phyloP scores from a whole-genome alignment of 2,113 vertebrate species.

The Panthera uncia region DNA sequence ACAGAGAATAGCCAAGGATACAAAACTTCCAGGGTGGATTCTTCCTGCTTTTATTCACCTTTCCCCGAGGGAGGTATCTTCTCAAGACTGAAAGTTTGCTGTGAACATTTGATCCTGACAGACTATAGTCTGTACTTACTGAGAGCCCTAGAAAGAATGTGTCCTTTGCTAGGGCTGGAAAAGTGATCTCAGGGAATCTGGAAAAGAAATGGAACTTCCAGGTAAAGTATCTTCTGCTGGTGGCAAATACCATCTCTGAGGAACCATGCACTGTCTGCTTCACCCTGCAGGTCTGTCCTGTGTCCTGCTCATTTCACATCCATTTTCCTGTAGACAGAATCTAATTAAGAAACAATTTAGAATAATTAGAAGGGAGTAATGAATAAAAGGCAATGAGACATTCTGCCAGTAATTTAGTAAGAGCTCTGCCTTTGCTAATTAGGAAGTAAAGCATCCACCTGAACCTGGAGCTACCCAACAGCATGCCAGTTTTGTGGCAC shows the following conservation, averaged over 20 bases:
- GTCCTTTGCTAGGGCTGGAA: not conserved
- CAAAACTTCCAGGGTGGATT: not conserved
- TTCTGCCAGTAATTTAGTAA: not conserved
- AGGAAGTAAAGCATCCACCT: not conserved
- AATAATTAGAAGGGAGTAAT: slow-evolving; percentile 53
- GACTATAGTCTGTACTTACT: no score
- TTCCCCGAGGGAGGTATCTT: not conserved
- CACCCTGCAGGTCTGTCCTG: not conserved
- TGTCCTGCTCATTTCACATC: not conserved
- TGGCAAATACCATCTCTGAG: not conserved
- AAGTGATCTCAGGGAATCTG: not conserved
- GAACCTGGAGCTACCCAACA: not conserved
- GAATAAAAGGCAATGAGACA: slow-evolving; percentile 40
- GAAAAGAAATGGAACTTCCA: not conserved
- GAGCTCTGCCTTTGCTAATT: slow-evolving; percentile 15
- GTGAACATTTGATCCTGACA: not conserved
- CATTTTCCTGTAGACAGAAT: not conserved
- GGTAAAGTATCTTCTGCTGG: not conserved
- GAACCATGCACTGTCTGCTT: not conserved
- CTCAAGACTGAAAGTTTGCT: not conserved
- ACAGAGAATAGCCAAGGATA: not conserved
- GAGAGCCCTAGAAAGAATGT: not conserved
- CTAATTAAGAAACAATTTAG: slow-evolving; percentile 60
- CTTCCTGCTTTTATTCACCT: not conserved
- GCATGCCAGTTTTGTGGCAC: no score